Percentiles rank a stretch among this genome's conserved stretches.
These are phyloP conservation scores for Mohoua ochrocephala DNA, from an alignment of 2,113 vertebrate species.

Conservation along the genomic window DNA sequence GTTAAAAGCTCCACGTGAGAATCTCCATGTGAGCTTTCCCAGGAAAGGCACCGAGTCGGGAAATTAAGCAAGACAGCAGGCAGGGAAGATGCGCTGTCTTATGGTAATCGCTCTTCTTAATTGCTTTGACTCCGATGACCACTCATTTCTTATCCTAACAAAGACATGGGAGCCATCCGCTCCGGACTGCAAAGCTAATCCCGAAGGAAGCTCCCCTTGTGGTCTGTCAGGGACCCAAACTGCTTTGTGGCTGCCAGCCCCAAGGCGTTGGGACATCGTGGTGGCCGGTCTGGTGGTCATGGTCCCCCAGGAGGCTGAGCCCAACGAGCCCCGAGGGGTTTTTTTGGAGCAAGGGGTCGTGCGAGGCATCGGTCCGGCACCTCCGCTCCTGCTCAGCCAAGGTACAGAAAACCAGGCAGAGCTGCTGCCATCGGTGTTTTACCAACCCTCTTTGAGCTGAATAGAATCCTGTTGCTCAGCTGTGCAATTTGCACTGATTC, in stretches of 20 bases:
- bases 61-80: background rate
- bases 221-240: accelerated
- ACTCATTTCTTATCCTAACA: slow-evolving; percentile 32
- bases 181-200: background rate
- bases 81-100: slow-evolving; percentile 1
- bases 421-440: background rate
- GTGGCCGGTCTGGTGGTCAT: accelerated
- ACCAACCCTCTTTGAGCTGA: background rate
- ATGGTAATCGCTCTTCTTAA: slow-evolving; percentile 50
- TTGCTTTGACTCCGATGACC: slow-evolving; percentile 47
- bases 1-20: background rate
- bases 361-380: accelerated
- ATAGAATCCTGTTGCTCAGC: background rate
- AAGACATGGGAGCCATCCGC: background rate
- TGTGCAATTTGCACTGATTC: background rate
- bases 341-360: accelerated
- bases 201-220: background rate
- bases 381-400: background rate
- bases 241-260: background rate
- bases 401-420: background rate
- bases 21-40: background rate
- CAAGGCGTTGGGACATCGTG: accelerated
- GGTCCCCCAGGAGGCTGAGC: background rate
- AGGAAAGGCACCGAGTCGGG: background rate
- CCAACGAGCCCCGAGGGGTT: background rate